A percentile compares a stretch with the other conserved stretches of the same genome.
Conservation (phyloP, 2,888 invertebrate species). For the Antheraea assamensis region DNA sequence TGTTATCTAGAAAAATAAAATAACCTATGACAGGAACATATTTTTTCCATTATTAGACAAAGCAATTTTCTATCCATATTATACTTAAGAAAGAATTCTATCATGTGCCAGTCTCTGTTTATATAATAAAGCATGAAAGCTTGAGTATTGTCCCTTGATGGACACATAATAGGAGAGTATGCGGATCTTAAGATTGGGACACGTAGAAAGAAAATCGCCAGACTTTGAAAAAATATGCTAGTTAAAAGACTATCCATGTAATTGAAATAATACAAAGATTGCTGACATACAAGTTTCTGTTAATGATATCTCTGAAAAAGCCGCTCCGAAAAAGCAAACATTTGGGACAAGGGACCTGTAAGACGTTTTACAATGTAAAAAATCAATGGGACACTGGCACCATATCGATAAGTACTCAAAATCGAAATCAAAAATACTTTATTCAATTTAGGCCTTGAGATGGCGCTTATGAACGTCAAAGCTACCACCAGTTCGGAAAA, state of each 20-base stretch:
- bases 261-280: neutral
- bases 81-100: neutral
- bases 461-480: too few species aligned
- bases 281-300: neutral
- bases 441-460: too few species aligned
- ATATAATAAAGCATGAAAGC: neutral
- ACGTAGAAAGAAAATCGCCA: neutral
- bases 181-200: neutral
- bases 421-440: too few species aligned
- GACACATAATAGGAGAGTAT: neutral
- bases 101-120: neutral
- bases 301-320: neutral
- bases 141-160: neutral
- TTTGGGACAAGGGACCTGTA: neutral
- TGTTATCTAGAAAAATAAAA: conserved; percentile 1
- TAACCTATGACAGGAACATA: neutral
- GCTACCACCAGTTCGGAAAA: too few species aligned
- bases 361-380: neutral
- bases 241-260: neutral
- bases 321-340: neutral
- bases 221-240: neutral
- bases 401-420: neutral
- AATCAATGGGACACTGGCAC: neutral
- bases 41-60: neutral
- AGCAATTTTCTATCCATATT: neutral